phyloP scores from a whole-genome alignment of 1,140 invertebrate species.

The Eulimnadia texana region DNA sequence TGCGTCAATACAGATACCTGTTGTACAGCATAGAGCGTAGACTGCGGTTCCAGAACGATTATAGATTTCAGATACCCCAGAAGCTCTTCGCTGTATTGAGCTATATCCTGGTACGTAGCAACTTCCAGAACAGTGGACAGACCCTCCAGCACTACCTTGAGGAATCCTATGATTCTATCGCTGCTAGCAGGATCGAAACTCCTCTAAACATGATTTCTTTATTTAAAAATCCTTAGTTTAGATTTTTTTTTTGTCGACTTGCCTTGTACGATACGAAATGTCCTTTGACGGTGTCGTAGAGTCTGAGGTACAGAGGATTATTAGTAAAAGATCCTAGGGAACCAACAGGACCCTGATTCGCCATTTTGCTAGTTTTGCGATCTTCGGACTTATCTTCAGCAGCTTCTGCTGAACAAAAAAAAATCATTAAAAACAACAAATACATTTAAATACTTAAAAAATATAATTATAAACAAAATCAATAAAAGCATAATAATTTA shows the following conservation, averaged over 20 bases:
- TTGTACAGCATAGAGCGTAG: slow-evolving; percentile 28
- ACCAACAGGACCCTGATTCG: slow-evolving; percentile 17
- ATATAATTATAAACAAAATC: too few species aligned
- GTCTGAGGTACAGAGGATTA: slow-evolving; percentile 56
- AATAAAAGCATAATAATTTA: too few species aligned
- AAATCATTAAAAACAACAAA: too few species aligned
- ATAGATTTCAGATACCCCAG: slow-evolving; percentile 56
- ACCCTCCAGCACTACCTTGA: slow-evolving; percentile 46
- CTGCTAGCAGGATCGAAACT: slow-evolving; percentile 52
- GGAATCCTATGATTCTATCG: slow-evolving; percentile 55
- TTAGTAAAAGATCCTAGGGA: slow-evolving; percentile 46
- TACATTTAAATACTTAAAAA: too few species aligned
- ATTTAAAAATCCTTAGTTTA: slow-evolving; percentile 14
- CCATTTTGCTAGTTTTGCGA: slow-evolving; percentile 11
- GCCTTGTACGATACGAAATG: slow-evolving; percentile 68
- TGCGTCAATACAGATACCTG: too few species aligned
- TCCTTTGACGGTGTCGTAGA: slow-evolving; percentile 55
- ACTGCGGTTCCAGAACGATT: slow-evolving; percentile 49
- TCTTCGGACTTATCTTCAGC: slow-evolving; percentile 6
- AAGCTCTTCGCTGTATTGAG: slow-evolving; percentile 61
- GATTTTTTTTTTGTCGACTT: slow-evolving; percentile 17
- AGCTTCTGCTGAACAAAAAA: too few species aligned
- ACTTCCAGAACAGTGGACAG: slow-evolving; percentile 64
- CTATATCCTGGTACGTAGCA: slow-evolving; percentile 51
- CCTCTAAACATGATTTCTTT: slow-evolving; percentile 39